Base-by-base conservation (phyloP, 2,888 invertebrate species). In the Allophyes oxyacanthae region DNA sequence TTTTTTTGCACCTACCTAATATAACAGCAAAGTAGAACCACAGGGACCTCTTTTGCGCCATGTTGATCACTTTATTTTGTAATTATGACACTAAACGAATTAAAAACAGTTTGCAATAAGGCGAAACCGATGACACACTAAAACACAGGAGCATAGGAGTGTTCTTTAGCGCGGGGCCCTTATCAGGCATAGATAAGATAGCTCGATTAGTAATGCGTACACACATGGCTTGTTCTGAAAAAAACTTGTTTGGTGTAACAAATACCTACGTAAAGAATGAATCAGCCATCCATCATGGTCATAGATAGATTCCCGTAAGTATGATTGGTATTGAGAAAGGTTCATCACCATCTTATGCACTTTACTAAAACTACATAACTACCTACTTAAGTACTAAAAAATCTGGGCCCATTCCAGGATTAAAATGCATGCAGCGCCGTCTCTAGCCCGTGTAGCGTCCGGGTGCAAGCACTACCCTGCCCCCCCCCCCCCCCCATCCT, bases 21-120 rank as follows among this genome's bases (percentile, higher is more conserved):
- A 94, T 80, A 53, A 94, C 86, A 36, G 95, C 91, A n/a, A 95
- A 85, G 75, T 94, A 95, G 78, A 94, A 94, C 82, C 89, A 86
- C 28, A 91, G 63, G 2, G 93, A 84, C 75, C 80, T 92, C 63
- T 77, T 88, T 66, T 87, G 85, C 42, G 85, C 87, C 94, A 94
- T 94, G 85, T 89, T 91, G 38, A 41, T 57, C 34, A 52, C 71
- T 72, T 79, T 64, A 45, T 61, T 60, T 57, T 55, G 54, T 60
- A 72, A 69, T 68, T 69, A 67, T 64, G 57, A 67, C 64, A 73
- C 71, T 58, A 36, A 74, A 45, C 57, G 62, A 64, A 64, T 61
- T 65, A 53, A 65, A 75, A 55, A 64, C 63, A 75, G 60, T n/a
- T n/a, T 68, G 58, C 58, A 74, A 74, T 72, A 75, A 66, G 71